Conservation (phyloP, 1,140 invertebrate species). For the Pseudobourletiella spinata region DNA sequence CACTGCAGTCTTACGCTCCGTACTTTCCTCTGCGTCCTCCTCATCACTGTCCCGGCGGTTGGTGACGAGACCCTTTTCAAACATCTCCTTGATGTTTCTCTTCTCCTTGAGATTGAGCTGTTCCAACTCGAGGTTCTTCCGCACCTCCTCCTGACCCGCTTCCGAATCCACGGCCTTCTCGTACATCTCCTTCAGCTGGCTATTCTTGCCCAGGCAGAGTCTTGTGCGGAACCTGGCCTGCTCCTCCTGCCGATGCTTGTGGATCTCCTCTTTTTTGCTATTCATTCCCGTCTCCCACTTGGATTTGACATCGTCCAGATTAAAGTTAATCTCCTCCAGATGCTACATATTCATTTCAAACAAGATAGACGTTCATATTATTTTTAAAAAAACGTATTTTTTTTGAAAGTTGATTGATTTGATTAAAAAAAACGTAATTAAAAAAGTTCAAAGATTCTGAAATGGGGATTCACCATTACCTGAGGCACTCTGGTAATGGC, state of each 20-base stretch:
- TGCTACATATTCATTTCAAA: not conserved
- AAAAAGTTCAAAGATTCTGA: too few relatives aligned
- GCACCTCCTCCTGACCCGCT: conserved; percentile 32
- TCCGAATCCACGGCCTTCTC: conserved; percentile 73
- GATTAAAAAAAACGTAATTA: too few relatives aligned
- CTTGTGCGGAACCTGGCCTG: conserved; percentile 68
- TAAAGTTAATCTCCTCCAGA: not conserved
- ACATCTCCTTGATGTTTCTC: conserved; percentile 51
- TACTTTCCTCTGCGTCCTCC: too few relatives aligned
- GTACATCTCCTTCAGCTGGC: conserved; percentile 83
- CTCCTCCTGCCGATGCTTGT: conserved; percentile 50
- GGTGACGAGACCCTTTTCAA: conserved; percentile 65
- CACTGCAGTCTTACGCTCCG: conserved; percentile 41
- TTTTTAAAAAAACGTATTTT: too few relatives aligned
- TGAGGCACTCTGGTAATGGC: not conserved
- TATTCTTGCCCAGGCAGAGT: conserved; percentile 67
- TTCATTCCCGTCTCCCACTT: conserved; percentile 26
- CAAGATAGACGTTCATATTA: too few relatives aligned
- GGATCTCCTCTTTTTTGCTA: conserved; percentile 16
- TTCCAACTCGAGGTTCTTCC: conserved; percentile 51
- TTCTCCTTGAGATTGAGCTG: conserved; percentile 46
- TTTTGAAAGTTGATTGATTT: too few relatives aligned
- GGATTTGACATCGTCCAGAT: conserved; percentile 21
- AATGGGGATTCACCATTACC: too few relatives aligned
- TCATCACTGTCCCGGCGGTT: conserved; percentile 46